Evolutionary conservation across 2,797 vertebrate species (phyloP), one percentile per base, ranked within the genome.

Genomic region (Alectoris magna): DNA sequence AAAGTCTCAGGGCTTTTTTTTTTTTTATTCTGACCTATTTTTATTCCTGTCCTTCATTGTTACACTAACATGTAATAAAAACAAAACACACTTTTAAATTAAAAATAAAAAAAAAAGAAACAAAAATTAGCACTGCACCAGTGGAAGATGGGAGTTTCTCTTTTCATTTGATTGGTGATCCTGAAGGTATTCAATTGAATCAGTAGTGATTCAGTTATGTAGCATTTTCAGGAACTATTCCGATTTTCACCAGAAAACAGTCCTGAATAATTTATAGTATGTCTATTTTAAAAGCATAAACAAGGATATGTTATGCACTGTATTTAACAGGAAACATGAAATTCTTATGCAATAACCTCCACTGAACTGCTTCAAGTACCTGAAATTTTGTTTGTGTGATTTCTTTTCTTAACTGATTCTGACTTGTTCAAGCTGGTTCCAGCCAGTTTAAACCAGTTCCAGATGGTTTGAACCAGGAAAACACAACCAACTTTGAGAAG

Each of bases 91-190:
- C 19, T 86, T 88, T 88, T 96, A 75, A 91, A 72, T 76, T 86
- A 64, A 80, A 81, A 86, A 72, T 34, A 34, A 51, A 39, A 90
- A 51, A 39, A 90, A 58, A 69, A 81, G 43, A 53, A 3, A 60
- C 1, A 19, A 53, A 72, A 90, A 14, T 11, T 15, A 68, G 2
- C 7, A 43, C 21, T 6, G 11, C 24, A 31, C 10, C 77, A 72
- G 38, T 36, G 23, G 38, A 80, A 81, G 34, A 86, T 87, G 87
- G 75, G 21, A 49, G 91, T 93, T 74, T 84, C 8, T 11, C 27
- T 81, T 88, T 74, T 81, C 39, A 71, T 88, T 88, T 91, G 86
- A 88, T 81, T 90, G 70, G 60, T 78, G 86, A 75, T 90, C 70
- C 39, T 81, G 63, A 84, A 90, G 49, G 67, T 78, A 78, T 26